phyloP scores from a whole-genome alignment of 2,797 vertebrate genomes.

The Etheostoma perlongum region DNA sequence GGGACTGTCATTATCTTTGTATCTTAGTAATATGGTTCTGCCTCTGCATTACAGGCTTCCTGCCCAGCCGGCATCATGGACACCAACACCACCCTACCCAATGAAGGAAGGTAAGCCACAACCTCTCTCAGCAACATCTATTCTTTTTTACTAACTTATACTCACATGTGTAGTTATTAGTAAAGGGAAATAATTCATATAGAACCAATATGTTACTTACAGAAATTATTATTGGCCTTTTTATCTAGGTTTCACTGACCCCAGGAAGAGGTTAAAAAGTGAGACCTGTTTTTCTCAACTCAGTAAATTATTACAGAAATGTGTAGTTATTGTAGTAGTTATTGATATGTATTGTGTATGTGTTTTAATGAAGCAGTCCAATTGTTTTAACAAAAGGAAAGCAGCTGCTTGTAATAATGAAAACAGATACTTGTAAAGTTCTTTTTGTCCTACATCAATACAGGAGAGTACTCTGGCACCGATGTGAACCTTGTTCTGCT shows the following conservation, averaged over 20 bases:
- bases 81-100: background rate
- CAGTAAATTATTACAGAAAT: background rate
- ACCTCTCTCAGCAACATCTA: background rate
- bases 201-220: background rate
- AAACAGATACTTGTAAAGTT: background rate
- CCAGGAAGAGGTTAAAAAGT: background rate
- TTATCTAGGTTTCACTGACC: background rate
- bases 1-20: background rate
- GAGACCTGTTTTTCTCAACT: background rate
- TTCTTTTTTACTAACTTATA: background rate
- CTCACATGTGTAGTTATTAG: background rate
- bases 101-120: background rate
- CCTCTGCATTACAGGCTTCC: background rate
- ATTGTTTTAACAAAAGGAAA: background rate
- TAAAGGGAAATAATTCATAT: background rate
- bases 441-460: background rate
- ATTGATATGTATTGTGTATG: no score
- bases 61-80: rapidly evolving
- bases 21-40: background rate
- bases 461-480: rapidly evolving
- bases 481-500: constrained; percentile 13
- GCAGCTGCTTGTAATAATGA: background rate
- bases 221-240: background rate
- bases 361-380: no score
- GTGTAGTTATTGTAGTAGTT: background rate